Evolutionary conservation across 2,113 vertebrate genomes (phyloP), one percentile per base, ranked within the genome.

Genomic region (Toxotes chatareus): DNA sequence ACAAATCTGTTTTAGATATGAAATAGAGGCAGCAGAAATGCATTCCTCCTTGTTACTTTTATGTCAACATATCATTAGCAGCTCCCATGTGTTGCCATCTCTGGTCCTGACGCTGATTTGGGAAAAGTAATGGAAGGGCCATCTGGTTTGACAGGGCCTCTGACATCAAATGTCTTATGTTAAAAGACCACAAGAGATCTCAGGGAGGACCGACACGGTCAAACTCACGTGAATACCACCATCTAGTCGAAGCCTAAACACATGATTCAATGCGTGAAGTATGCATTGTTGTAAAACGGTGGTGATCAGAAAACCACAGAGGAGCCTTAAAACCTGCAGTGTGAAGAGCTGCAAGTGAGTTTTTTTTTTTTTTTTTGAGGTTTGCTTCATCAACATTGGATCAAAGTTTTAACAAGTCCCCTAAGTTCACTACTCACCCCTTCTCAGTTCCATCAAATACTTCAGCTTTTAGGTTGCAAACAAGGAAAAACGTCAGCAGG

Each of bases 61-160:
- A 84, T 71, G 78, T 88, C 84, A 90, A 76, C 87, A 82, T 84
- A 79, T 87, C 75, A 78, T 92, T 90, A 87, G 80, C 82, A 51
- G 70, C 73, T 78, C 81, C 53, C 85, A 76, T 77, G 63, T 82
- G 82, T 60, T 88, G 76, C 85, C 67, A 73, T 86, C 68, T 70
- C 81, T 83, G 69, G 77, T 87, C 75, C 68, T 72, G 66, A 86
- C 73, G 80, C 73, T 81, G 69, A 82, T 85, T 86, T 76, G 60
- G 62, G 61, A 65, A 71, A 74, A 47, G 81, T 79, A 90, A 88
- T 82, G 75, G 57, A 83, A 61, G 36, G 76, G 42, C 90, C 90
- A 86, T 91, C 87, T 91, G 92, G 76, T 89, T 77, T 80, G 76
- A 76, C 69, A 66, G 76, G 59, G 69, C 88, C 83, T 83, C 83